Evolutionary conservation across 2,113 vertebrate species (phyloP).

Genomic region (Pica pica): DNA sequence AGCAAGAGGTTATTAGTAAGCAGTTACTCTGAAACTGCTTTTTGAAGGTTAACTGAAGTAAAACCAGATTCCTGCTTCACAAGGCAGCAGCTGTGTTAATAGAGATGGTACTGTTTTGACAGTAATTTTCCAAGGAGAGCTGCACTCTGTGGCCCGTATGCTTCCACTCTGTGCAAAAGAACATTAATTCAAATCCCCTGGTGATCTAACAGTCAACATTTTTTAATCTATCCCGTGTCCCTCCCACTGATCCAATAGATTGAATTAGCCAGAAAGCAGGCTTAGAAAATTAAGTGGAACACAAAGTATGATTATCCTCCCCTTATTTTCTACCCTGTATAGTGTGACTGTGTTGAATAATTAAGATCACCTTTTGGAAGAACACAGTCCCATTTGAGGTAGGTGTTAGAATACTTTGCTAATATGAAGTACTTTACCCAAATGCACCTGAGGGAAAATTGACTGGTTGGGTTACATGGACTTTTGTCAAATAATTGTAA

Average conservation of each 20-base stretch:
- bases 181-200: slow-evolving; percentile 30
- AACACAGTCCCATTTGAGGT: neutral
- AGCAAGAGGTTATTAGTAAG: neutral
- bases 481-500: neutral
- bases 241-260: slow-evolving; percentile 17
- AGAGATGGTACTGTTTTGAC: slow-evolving; percentile 16
- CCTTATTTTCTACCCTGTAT: neutral
- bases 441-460: neutral
- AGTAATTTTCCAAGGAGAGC: slow-evolving; percentile 27
- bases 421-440: neutral
- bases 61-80: neutral
- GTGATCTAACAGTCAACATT: neutral
- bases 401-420: neutral
- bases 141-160: neutral
- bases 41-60: neutral
- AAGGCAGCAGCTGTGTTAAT: slow-evolving; percentile 13
- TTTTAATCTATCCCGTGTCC: neutral
- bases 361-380: neutral
- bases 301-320: neutral
- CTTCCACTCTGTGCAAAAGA: slow-evolving; percentile 21
- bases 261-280: slow-evolving; percentile 10
- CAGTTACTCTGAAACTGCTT: neutral
- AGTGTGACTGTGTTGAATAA: neutral
- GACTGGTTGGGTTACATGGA: neutral
- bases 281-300: slow-evolving; percentile 25